A percentile compares a stretch with the other conserved stretches of the same genome.
phyloP scores from a whole-genome alignment of 2,113 vertebrate species.

The Genyomyrus donnyi region DNA sequence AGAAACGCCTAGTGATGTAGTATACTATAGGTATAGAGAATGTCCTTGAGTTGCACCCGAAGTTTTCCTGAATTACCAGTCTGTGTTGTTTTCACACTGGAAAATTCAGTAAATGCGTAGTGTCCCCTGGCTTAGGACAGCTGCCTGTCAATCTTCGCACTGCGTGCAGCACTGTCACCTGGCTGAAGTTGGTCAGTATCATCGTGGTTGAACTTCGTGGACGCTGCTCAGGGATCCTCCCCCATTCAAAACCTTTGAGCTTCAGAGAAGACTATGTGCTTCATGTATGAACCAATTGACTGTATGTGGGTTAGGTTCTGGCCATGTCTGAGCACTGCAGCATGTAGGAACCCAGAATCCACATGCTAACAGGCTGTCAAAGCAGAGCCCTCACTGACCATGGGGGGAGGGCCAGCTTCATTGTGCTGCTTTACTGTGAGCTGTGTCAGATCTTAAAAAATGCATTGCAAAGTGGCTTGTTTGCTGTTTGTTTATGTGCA shows the following conservation, averaged over 20 bases:
- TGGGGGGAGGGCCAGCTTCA: neutral
- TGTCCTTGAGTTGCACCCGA: neutral
- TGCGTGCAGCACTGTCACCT: neutral
- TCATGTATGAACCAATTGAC: neutral
- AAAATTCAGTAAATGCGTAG: neutral
- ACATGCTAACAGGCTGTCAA: neutral
- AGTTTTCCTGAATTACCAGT: neutral
- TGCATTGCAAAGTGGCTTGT: neutral
- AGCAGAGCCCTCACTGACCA: neutral
- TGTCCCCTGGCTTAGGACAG: neutral
- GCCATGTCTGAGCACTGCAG: neutral
- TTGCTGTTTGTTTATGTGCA: neutral
- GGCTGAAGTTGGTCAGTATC: neutral
- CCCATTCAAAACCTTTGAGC: neutral
- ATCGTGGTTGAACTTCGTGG: neutral
- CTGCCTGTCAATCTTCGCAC: neutral
- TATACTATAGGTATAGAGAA: neutral
- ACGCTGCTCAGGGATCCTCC: neutral
- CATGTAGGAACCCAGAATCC: neutral
- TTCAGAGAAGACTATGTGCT: neutral
- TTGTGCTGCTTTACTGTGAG: neutral
- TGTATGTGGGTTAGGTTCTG: neutral
- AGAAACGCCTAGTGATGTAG: neutral
- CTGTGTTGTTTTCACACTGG: neutral
- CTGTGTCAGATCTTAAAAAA: neutral